A percentile compares a stretch with the other conserved stretches of the same genome.
Evolutionary conservation across 2,888 invertebrate genomes (phyloP).

Genomic region (Diabrotica balteata): DNA sequence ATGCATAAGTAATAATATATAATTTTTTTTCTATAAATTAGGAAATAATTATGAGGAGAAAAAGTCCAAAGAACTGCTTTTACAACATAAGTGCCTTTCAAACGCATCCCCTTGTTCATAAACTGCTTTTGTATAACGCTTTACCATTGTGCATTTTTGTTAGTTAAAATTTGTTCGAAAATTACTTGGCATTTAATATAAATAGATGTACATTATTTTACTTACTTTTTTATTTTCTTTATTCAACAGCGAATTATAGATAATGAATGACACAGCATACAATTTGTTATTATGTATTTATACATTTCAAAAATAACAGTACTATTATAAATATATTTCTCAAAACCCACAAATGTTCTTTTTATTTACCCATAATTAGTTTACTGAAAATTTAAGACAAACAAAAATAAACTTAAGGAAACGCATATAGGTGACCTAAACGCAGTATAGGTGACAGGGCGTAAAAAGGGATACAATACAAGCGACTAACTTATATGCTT

Average conservation of each 20-base stretch:
- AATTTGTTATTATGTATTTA: slow-evolving; percentile 52
- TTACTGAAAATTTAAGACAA: no score
- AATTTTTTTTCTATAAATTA: no score
- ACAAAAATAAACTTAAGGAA: no score
- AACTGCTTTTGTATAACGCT: slow-evolving; percentile 50
- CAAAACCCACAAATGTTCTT: slow-evolving; percentile 31
- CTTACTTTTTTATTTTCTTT: slow-evolving; percentile 42
- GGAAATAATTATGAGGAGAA: no score
- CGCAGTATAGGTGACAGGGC: no score
- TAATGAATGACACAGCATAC: slow-evolving; percentile 53
- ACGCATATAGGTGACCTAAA: no score
- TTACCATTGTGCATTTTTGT: slow-evolving; percentile 50
- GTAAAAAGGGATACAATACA: no score
- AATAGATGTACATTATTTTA: slow-evolving; percentile 47
- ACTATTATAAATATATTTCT: slow-evolving; percentile 41
- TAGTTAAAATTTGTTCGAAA: slow-evolving; percentile 33
- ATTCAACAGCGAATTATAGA: slow-evolving; percentile 50
- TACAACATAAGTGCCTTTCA: slow-evolving; percentile 38
- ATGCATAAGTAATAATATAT: no score
- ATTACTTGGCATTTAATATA: slow-evolving; percentile 47
- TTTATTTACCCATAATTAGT: slow-evolving; percentile 5
- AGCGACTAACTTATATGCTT: no score
- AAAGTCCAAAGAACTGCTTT: no score
- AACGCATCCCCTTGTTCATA: slow-evolving; percentile 41
- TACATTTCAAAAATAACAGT: slow-evolving; percentile 42